Conservation (phyloP, 2,797 vertebrate genomes). For the Linurgus olivaceus region DNA sequence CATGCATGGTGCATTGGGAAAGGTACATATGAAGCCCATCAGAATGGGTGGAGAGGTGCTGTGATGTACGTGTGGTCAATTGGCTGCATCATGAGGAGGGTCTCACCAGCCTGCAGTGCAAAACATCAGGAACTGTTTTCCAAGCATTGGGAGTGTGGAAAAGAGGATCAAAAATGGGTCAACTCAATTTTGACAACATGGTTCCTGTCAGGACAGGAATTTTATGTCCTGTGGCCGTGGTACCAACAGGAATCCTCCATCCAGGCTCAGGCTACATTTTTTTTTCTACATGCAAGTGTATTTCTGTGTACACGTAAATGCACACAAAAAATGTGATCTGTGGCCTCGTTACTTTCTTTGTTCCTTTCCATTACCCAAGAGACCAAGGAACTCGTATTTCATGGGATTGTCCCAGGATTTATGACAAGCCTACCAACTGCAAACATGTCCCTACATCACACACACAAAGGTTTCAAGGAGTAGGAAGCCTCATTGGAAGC, state of each 20-base stretch:
- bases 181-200: background rate
- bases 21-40: background rate
- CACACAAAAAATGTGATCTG: background rate
- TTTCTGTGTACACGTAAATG: background rate
- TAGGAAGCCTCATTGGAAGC: background rate
- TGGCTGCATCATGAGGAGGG: background rate
- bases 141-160: background rate
- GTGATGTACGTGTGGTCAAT: accelerated
- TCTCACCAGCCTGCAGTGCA: background rate
- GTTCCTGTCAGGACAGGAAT: background rate
- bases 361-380: background rate
- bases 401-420: background rate
- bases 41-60: background rate
- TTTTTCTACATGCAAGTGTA: background rate
- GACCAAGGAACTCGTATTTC: accelerated
- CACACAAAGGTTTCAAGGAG: background rate
- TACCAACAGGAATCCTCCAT: background rate
- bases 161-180: background rate
- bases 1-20: background rate
- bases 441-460: accelerated
- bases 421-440: background rate
- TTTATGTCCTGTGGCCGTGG: background rate
- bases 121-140: background rate
- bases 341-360: background rate
- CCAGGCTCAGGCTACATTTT: background rate